Evolutionary conservation across 2,797 vertebrate species (phyloP), one percentile per base, ranked within the genome.

Genomic region (Chlorospingus semifuscus): DNA sequence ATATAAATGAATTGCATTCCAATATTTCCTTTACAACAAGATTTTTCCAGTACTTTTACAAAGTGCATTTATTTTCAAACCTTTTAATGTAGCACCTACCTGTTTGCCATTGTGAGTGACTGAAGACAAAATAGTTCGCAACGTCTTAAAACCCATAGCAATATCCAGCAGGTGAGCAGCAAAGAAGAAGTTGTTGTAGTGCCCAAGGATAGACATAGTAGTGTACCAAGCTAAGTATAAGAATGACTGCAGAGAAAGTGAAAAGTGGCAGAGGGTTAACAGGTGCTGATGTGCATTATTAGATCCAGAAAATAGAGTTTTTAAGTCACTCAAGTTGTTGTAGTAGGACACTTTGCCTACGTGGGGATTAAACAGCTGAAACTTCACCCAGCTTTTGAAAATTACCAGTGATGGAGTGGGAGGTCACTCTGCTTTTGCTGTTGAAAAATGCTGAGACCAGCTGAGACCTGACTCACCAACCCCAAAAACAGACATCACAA

Each of bases 101-200:
- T 99, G 99, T 98, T 99, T 99, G 96, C 99, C 99, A 4, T 99
- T 99, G 94, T 99, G 99, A n/a, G 99, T 99, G 94, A 99, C 99
- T 21, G 99, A 99, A 83, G 99, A 99, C 22, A 99, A 97, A 96
- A 99, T 99, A 50, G 99, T 99, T 95, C 99, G 97, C 36, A 99
- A 87, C 4, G 99, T 99, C 97, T 99, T 99, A 97, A 99, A 99
- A 72, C 99, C 99, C 99, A 99, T 99, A 42, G 99, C 99, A 14
- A 99, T 99, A 95, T 99, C 99, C 95, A 99, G 96, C 46, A 99
- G 98, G 75, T 99, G 99, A 95, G 99, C 99, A 46, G 99, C 99
- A 26, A 99, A 99, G 98, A 99, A 99, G 98, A 99, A 99, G 97
- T 99, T 99, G 98, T 99, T 99, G 98, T 99, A 99, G 97, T 99